Evolutionary conservation across 2,113 vertebrate genomes (phyloP).

Genomic region (Ptilorrhoa leucosticta): DNA sequence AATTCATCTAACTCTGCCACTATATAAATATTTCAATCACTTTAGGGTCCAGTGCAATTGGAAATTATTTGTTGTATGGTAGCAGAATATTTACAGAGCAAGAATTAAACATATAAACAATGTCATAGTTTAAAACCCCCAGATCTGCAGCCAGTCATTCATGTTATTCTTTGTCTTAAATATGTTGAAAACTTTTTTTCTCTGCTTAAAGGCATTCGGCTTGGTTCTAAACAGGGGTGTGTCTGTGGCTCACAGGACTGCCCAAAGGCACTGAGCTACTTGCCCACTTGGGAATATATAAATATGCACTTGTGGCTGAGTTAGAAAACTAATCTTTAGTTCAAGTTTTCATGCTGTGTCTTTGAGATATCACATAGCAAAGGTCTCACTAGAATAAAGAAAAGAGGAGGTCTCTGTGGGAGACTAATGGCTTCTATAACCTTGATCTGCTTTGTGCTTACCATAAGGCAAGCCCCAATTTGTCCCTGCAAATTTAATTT

Average conservation of each 20-base stretch:
- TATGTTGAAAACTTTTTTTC: background rate
- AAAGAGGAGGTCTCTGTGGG: background rate
- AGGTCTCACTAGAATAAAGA: background rate
- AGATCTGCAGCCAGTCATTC: background rate
- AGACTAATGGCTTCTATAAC: background rate
- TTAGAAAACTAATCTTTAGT: background rate
- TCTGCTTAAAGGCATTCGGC: background rate
- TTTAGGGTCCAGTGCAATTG: constrained; percentile 51
- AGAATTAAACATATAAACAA: background rate
- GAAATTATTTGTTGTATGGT: constrained; percentile 42
- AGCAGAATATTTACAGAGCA: background rate
- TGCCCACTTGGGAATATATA: background rate
- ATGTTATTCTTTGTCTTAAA: background rate
- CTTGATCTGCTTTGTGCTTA: background rate
- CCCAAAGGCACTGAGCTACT: background rate
- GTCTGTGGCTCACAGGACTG: background rate
- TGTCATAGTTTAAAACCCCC: background rate
- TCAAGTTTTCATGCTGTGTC: background rate
- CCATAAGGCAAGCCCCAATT: background rate
- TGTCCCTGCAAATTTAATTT: background rate
- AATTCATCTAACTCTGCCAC: constrained; percentile 6
- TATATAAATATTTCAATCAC: constrained; percentile 43
- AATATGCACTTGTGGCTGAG: background rate
- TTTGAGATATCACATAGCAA: background rate
- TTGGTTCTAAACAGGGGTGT: background rate